Evolutionary conservation across 1,140 invertebrate genomes (phyloP).

Genomic region (Trichogramma pretiosum): DNA sequence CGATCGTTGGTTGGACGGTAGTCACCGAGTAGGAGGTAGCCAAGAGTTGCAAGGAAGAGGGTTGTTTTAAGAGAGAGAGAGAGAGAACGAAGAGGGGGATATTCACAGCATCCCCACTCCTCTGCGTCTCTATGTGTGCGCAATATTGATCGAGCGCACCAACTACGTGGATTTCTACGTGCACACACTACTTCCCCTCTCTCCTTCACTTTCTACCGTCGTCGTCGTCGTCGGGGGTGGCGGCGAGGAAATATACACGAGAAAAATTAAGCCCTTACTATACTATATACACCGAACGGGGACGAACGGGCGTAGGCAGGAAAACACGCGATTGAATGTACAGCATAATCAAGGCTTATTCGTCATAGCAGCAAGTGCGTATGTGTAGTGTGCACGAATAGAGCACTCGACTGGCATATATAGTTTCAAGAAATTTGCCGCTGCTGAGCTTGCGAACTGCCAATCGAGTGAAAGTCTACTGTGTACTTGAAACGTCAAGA

Average conservation of each 20-base stretch:
- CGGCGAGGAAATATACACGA: background rate
- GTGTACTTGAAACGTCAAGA: no score
- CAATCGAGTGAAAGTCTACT: no score
- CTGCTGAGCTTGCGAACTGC: no score
- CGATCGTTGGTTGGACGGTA: background rate
- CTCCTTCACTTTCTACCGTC: background rate
- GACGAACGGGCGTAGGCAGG: background rate
- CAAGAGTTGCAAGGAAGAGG: no score
- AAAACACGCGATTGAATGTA: no score
- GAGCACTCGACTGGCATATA: no score
- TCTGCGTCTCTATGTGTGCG: background rate
- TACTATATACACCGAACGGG: background rate
- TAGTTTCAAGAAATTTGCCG: no score
- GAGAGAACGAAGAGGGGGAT: background rate
- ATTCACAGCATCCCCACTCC: background rate
- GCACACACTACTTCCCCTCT: background rate
- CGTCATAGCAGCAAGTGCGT: no score
- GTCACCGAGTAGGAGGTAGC: background rate
- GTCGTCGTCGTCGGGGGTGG: background rate
- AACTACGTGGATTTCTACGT: background rate
- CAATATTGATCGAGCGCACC: constrained; percentile 16
- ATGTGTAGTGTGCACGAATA: no score
- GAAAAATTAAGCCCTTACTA: constrained; percentile 8
- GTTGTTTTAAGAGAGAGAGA: no score
- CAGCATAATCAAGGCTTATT: no score